These are phyloP conservation scores for Eurosta solidaginis DNA, from an alignment of 1,140 invertebrate genomes.

Conservation along the genomic window DNA sequence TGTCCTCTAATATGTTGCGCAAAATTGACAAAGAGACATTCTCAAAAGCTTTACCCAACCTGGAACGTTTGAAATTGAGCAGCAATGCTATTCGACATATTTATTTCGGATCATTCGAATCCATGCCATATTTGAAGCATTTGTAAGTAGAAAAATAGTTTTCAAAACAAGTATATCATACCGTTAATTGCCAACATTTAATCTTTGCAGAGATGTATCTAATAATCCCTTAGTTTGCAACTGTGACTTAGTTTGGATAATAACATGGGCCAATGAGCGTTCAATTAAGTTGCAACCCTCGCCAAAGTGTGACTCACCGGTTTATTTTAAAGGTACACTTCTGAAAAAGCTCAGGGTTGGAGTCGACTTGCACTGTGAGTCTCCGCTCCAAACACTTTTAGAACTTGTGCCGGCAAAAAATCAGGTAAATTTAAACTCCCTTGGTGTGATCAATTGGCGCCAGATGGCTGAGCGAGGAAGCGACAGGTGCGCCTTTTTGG, in stretches of 20 bases:
- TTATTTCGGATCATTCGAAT: constrained; percentile 70
- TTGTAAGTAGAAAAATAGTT: constrained; percentile 67
- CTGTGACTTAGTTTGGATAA: constrained; percentile 79
- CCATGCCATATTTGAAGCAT: constrained; percentile 68
- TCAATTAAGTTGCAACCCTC: constrained; percentile 71
- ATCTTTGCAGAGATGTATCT: constrained; percentile 70
- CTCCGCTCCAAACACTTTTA: constrained; percentile 62
- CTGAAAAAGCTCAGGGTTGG: constrained; percentile 72
- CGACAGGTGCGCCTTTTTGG: too few species aligned
- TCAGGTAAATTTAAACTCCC: constrained; percentile 58
- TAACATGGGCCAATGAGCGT: constrained; percentile 72
- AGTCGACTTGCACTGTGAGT: constrained; percentile 64
- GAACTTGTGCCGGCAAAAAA: constrained; percentile 69
- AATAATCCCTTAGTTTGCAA: constrained; percentile 81
- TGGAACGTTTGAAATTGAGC: constrained; percentile 70
- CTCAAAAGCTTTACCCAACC: constrained; percentile 63
- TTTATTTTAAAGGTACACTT: constrained; percentile 68
- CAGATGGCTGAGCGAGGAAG: too few species aligned
- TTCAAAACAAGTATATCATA: not conserved
- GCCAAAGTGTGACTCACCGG: constrained; percentile 75
- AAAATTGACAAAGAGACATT: constrained; percentile 69
- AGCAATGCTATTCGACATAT: constrained; percentile 73
- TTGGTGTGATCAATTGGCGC: too few species aligned
- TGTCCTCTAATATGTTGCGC: constrained; percentile 70
- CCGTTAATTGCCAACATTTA: not conserved